Conservation (phyloP, 2,888 invertebrate genomes). For the Timandra comae region DNA sequence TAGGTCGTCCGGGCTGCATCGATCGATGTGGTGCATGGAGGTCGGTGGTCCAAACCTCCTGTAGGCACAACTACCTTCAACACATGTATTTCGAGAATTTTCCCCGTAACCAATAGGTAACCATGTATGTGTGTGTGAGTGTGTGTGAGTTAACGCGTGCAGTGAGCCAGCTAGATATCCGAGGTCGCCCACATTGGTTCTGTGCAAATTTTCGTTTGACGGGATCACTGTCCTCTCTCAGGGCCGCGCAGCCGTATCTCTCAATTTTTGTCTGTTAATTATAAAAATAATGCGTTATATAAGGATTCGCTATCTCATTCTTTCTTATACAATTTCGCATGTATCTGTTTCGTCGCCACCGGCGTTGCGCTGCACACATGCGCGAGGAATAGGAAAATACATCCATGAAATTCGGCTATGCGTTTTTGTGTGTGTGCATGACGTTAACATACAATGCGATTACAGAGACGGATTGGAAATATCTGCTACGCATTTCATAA, state of each 20-base stretch:
- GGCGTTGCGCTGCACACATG: conserved; percentile 58
- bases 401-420: conserved; percentile 67
- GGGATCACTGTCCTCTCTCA: conserved; percentile 70
- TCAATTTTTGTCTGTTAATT: conserved; percentile 77
- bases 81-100: conserved; percentile 66
- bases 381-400: conserved; percentile 62
- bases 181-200: conserved; percentile 77
- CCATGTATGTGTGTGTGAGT: conserved; percentile 32
- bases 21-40: conserved; percentile 23
- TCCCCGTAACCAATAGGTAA: conserved; percentile 30
- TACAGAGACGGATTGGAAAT: conserved; percentile 59
- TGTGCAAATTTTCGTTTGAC: conserved; percentile 72
- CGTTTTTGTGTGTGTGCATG: conserved; percentile 64
- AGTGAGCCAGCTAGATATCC: conserved; percentile 31
- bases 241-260: conserved; percentile 70
- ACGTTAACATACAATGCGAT: conserved; percentile 74
- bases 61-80: neutral
- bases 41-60: conserved; percentile 4
- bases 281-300: conserved; percentile 78
- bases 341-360: conserved; percentile 40
- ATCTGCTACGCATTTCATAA: conserved; percentile 14
- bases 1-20: conserved; percentile 21
- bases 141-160: conserved; percentile 53
- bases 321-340: conserved; percentile 21
- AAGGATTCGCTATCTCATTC: conserved; percentile 47